A percentile compares a stretch with the other conserved stretches of the same genome.
phyloP scores from a whole-genome alignment of 2,797 vertebrate species.

The Anas flavirostris region DNA sequence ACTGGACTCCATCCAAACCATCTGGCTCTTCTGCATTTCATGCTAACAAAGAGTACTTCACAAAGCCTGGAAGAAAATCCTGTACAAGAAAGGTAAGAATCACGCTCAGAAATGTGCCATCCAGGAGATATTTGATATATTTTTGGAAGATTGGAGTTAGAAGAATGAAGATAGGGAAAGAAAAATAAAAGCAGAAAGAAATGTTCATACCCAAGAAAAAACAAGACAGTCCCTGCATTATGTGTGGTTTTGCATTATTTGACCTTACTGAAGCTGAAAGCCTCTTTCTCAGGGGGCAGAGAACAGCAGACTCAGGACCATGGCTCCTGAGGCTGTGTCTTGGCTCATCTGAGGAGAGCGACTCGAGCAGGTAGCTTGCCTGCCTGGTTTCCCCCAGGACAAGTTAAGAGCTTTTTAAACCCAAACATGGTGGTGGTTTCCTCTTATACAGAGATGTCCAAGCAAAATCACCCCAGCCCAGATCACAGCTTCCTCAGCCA shows the following conservation, averaged over 20 bases:
- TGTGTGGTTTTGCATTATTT: neutral
- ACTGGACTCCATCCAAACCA: constrained; percentile 58
- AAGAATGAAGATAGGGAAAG: neutral
- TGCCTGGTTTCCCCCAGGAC: neutral
- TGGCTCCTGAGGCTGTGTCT: neutral
- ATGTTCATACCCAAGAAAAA: neutral
- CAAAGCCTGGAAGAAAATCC: constrained; percentile 46
- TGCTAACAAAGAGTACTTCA: constrained; percentile 63
- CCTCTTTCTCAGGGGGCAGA: neutral
- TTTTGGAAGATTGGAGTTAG: neutral
- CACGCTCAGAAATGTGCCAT: neutral
- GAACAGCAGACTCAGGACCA: neutral
- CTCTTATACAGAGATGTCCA: rapidly evolving
- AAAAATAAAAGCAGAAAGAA: neutral
- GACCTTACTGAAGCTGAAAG: neutral
- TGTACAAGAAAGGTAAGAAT: constrained; percentile 9
- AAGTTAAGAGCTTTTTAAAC: neutral
- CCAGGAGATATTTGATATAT: neutral
- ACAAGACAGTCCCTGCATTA: neutral
- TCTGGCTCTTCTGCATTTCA: constrained; percentile 62
- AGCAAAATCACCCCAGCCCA: neutral
- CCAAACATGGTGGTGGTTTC: neutral
- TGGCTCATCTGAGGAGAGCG: neutral
- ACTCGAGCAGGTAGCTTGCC: neutral
- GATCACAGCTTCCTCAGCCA: neutral